A percentile compares a stretch with the other conserved stretches of the same genome.
These are phyloP conservation scores for Mythimna pallens DNA, from an alignment of 2,888 invertebrate species.

Conservation along the genomic window DNA sequence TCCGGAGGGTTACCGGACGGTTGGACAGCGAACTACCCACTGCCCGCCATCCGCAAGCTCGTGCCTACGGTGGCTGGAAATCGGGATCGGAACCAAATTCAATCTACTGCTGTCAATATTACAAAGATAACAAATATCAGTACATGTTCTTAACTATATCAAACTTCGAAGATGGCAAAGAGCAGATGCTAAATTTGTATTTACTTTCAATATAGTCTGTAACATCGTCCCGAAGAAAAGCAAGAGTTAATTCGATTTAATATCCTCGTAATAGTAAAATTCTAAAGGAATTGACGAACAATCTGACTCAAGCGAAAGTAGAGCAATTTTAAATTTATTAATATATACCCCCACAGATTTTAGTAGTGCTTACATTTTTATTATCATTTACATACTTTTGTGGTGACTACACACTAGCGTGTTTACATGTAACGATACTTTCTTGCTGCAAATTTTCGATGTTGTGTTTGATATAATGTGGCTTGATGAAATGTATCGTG, in stretches of 20 bases:
- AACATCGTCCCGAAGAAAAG: constrained; percentile 18
- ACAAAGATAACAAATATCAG: background rate
- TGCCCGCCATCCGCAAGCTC: no score
- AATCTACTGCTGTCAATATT: background rate
- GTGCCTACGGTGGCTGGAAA: no score
- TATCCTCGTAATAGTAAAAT: constrained; percentile 38
- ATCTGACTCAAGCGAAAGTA: constrained; percentile 35
- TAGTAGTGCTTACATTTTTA: constrained; percentile 33
- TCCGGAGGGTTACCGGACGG: no score
- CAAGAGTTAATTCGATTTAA: constrained; percentile 36
- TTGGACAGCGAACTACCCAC: no score
- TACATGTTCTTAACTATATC: background rate
- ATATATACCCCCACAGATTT: constrained; percentile 24
- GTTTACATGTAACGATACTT: background rate
- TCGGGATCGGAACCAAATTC: no score
- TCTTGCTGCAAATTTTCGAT: background rate
- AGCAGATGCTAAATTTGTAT: constrained; percentile 5
- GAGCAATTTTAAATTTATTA: constrained; percentile 44
- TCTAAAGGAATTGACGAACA: constrained; percentile 31
- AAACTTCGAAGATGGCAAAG: background rate
- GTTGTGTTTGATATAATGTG: background rate
- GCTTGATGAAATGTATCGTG: background rate
- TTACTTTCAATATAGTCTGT: constrained; percentile 21
- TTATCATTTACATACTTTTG: constrained; percentile 15
- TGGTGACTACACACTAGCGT: background rate